Evolutionary conservation across 2,113 vertebrate genomes (phyloP).

Genomic region (Anoura caudifer): DNA sequence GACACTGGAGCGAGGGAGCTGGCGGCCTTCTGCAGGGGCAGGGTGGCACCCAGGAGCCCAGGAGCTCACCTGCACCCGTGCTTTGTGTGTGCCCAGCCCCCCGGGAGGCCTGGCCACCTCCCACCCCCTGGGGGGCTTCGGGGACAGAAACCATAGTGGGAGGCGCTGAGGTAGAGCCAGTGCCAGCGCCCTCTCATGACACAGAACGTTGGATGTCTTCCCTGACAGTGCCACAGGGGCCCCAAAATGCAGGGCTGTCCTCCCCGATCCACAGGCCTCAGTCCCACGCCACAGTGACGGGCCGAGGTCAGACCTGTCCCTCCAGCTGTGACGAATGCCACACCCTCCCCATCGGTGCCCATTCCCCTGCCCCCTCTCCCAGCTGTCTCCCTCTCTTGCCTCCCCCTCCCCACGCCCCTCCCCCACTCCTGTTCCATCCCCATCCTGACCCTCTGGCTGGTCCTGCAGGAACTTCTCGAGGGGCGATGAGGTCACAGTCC

Average conservation of each 20-base stretch:
- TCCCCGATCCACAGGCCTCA: not conserved
- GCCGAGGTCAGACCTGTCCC: not conserved
- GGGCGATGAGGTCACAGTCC: not conserved
- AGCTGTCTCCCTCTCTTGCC: not conserved
- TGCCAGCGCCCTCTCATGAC: not conserved
- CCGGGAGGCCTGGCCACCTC: not conserved
- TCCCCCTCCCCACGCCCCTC: not conserved
- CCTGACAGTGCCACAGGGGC: not conserved
- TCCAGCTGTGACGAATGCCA: not conserved
- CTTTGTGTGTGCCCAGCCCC: accelerated
- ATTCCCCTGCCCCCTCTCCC: not conserved
- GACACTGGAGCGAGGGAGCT: accelerated
- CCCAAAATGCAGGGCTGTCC: not conserved
- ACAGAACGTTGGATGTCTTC: not conserved
- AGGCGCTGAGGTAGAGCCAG: not conserved
- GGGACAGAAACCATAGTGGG: not conserved
- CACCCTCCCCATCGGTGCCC: not conserved
- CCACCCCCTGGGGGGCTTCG: not conserved
- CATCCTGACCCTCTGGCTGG: not conserved
- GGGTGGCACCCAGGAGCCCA: too few relatives aligned
- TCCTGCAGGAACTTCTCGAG: not conserved
- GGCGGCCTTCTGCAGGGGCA: accelerated
- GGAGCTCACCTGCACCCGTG: accelerated
- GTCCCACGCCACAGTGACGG: not conserved
- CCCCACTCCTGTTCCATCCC: not conserved